Evolutionary conservation across 2,888 invertebrate species (phyloP).

Genomic region (Melikaiella ostensackeni): DNA sequence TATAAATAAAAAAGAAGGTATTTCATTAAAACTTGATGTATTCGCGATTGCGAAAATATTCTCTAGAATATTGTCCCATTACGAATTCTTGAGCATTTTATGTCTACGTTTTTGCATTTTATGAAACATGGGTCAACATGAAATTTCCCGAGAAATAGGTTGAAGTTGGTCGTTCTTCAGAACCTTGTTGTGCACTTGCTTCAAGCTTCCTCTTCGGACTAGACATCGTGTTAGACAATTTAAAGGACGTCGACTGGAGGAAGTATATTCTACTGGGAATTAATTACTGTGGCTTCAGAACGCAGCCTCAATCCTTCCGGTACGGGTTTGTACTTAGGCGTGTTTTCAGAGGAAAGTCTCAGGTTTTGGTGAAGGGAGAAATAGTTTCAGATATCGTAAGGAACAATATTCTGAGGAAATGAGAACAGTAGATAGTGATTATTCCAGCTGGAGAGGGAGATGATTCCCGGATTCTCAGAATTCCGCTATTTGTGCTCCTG

Average conservation of each 20-base stretch:
- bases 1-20: background rate
- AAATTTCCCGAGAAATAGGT: constrained; percentile 52
- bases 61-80: background rate
- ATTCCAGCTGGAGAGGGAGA: constrained; percentile 1
- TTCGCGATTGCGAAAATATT: background rate
- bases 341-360: constrained; percentile 18
- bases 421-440: constrained; percentile 30
- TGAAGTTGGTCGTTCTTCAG: constrained; percentile 46
- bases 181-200: constrained; percentile 37
- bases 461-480: constrained; percentile 13
- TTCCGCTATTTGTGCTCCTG: constrained; percentile 12
- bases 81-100: background rate
- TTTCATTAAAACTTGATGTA: background rate
- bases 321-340: constrained; percentile 15
- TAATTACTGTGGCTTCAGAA: constrained; percentile 43
- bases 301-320: constrained; percentile 40
- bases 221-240: constrained; percentile 44
- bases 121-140: constrained; percentile 47
- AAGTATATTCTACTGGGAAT: constrained; percentile 42
- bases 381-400: constrained; percentile 32
- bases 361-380: background rate
- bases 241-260: constrained; percentile 44
- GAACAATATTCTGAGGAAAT: constrained; percentile 27
- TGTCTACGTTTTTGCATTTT: background rate
- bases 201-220: constrained; percentile 26